Conservation (phyloP, 2,888 invertebrate species). For the Troilus luridus region DNA sequence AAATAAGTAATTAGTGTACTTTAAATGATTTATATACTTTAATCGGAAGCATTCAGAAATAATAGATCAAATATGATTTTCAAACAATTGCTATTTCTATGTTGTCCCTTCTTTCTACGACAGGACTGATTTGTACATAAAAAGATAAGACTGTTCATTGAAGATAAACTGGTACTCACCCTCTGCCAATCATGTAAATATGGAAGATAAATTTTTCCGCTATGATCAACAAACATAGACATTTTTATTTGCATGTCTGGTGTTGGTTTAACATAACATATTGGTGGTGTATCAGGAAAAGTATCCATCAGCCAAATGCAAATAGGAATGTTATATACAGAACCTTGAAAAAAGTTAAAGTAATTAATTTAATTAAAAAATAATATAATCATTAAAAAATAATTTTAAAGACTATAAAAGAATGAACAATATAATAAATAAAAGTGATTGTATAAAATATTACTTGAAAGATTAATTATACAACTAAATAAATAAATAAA, state of each 20-base stretch:
- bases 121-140: too few relatives aligned
- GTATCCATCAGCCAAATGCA: slow-evolving; percentile 97
- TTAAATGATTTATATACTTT: too few relatives aligned
- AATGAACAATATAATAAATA: neutral
- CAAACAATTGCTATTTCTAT: too few relatives aligned
- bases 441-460: neutral
- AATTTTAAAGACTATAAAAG: neutral
- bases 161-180: slow-evolving; percentile 69
- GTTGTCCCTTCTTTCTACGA: too few relatives aligned
- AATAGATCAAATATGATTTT: too few relatives aligned
- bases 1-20: too few relatives aligned
- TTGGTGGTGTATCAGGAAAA: slow-evolving; percentile 96
- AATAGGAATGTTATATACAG: slow-evolving; percentile 95
- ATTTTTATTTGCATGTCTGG: slow-evolving; percentile 95
- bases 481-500: neutral
- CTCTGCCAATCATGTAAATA: slow-evolving; percentile 95
- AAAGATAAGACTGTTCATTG: neutral
- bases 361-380: slow-evolving; percentile 16
- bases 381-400: neutral
- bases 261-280: slow-evolving; percentile 95
- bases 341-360: slow-evolving; percentile 70
- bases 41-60: too few relatives aligned
- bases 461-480: neutral
- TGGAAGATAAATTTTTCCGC: slow-evolving; percentile 96
- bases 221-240: slow-evolving; percentile 93